Conservation (phyloP, 2,888 invertebrate species). For the Lapara coniferarum region DNA sequence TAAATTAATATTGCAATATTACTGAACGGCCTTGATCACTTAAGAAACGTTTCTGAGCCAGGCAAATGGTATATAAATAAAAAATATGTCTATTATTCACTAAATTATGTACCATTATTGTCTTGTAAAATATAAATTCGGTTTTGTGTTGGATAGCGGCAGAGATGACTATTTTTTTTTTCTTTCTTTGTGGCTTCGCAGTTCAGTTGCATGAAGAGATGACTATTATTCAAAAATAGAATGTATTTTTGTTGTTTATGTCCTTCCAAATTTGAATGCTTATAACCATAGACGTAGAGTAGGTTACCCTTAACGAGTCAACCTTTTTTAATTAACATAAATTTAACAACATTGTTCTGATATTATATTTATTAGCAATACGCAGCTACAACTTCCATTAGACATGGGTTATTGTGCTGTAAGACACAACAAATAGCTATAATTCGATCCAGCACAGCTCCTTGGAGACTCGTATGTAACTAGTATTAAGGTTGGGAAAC, state of each 20-base stretch:
- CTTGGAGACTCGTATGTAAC: slow-evolving; percentile 18
- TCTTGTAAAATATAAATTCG: no score
- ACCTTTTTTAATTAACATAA: not conserved
- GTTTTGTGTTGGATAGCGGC: no score
- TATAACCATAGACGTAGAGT: no score
- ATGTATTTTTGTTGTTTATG: no score
- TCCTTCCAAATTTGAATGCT: no score
- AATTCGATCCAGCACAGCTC: slow-evolving; percentile 18
- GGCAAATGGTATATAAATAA: not conserved
- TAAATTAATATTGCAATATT: not conserved
- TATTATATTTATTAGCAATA: slow-evolving; percentile 2
- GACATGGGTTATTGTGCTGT: slow-evolving; percentile 16
- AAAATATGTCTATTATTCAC: not conserved
- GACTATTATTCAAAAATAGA: no score
- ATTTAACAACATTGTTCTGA: not conserved
- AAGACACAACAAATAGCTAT: slow-evolving; percentile 23
- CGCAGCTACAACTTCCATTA: slow-evolving; percentile 15
- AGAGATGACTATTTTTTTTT: no score
- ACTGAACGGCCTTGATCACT: not conserved
- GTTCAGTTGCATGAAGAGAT: no score
- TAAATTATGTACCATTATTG: not conserved
- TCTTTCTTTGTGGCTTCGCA: no score
- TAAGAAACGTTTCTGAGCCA: not conserved
- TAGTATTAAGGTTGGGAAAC: slow-evolving; percentile 9
- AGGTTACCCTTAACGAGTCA: no score